These are phyloP conservation scores for Mactromeris polynyma DNA, from an alignment of 2,888 invertebrate genomes.

Conservation along the genomic window DNA sequence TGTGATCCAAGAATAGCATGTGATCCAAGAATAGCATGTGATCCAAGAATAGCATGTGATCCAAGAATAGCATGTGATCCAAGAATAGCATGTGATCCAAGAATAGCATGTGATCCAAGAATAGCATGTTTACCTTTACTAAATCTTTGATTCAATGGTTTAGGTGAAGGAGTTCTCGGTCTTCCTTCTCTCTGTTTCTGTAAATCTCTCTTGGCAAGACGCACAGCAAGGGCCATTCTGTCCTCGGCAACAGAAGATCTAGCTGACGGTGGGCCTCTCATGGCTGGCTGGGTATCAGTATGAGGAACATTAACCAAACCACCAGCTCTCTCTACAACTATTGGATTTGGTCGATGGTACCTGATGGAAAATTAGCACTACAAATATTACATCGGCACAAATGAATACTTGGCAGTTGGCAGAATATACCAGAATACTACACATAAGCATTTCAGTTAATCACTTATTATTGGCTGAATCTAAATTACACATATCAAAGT, in stretches of 20 bases:
- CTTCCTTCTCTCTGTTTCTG: constrained; percentile 78
- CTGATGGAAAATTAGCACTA: constrained; percentile 37
- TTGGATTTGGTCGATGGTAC: constrained; percentile 72
- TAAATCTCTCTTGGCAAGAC: constrained; percentile 82
- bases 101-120: too few species aligned
- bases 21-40: too few species aligned
- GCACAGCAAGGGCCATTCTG: constrained; percentile 80
- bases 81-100: too few species aligned
- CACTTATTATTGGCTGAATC: too few species aligned
- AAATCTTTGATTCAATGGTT: constrained; percentile 55
- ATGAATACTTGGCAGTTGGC: too few species aligned
- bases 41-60: too few species aligned
- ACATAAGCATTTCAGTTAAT: too few species aligned
- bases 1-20: too few species aligned
- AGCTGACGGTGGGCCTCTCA: constrained; percentile 62
- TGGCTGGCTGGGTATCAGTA: constrained; percentile 20
- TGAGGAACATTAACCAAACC: constrained; percentile 35
- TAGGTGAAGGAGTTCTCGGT: constrained; percentile 69
- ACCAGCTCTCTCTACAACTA: constrained; percentile 70
- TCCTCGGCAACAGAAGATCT: constrained; percentile 80
- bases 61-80: too few species aligned
- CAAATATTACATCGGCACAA: neutral
- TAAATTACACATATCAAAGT: too few species aligned
- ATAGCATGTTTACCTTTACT: constrained; percentile 60
- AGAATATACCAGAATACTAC: neutral